These are phyloP conservation scores for Aselliscus stoliczkanus DNA, from an alignment of 2,797 vertebrate genomes.

Conservation along the genomic window DNA sequence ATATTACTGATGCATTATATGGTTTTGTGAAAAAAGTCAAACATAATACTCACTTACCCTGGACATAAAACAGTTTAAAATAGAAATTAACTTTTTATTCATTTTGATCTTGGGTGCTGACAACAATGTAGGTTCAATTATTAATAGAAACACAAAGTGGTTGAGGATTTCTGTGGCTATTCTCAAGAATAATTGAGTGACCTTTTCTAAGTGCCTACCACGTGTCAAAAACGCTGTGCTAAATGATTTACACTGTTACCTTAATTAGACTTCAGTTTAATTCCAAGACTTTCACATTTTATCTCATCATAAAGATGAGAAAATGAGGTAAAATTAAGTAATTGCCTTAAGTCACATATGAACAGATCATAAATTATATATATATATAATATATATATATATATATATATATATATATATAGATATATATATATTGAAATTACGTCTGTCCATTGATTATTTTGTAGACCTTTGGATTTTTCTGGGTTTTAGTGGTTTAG, in stretches of 20 bases:
- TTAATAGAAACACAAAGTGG: neutral
- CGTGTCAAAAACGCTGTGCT: neutral
- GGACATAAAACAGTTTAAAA: neutral
- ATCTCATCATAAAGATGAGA: neutral
- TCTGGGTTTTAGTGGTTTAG: neutral
- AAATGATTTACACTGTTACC: neutral
- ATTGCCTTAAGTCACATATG: neutral
- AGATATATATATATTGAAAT: neutral
- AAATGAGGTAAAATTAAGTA: neutral
- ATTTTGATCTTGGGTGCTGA: neutral
- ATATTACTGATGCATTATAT: neutral
- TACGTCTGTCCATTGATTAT: neutral
- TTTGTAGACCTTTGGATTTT: neutral
- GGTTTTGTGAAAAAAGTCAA: neutral
- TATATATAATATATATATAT: neutral
- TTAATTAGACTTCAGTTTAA: slow-evolving; percentile 1
- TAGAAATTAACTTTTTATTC: neutral
- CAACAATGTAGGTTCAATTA: neutral
- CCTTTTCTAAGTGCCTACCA: neutral
- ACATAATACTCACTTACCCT: neutral
- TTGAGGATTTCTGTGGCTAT: neutral
- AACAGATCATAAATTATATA: neutral
- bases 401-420: neutral
- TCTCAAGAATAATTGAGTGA: neutral
- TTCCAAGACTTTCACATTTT: neutral